Evolutionary conservation across 2,888 invertebrate genomes (phyloP), one percentile per base, ranked within the genome.

Genomic region (Pelosia muscerda): DNA sequence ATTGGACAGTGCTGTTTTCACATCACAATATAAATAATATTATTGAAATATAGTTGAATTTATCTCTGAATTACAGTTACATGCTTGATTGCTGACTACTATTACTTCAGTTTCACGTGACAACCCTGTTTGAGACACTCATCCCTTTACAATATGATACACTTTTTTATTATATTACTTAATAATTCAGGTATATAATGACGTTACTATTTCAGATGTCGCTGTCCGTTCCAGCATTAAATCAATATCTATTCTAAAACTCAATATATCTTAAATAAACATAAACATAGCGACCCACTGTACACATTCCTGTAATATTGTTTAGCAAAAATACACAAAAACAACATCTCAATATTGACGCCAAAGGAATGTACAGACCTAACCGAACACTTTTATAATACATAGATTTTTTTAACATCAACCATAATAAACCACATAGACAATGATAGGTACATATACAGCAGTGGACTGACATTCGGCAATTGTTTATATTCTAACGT

Each of bases 321-420:
- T 77, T 70, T 75, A 79, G 73, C 69, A 75, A 81, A 79, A 76
- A 74, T 75, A 78, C 68, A 74, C 69, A 78, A 69, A 56, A 65
- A 68, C 59, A 73, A 71, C 31, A 67, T 53, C 55, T 66, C 38
- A 63, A 67, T 68, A 70, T 66, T 49, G 70, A 71, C 59, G 68
- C 59, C 66, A 71, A 67, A 81, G 81, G 80, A 80, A 80, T 80
- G 80, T 80, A 73, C 8, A 54, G 73, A 74, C 69, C 59, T 72
- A 73, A 77, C 54, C 68, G 31, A 79, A 73, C 63, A 61, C 65
- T 49, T n/a, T 65, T 68, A 70, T 65, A 31, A 58, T 59, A 42
- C 65, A 66, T 62, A 69, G 10, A 56, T 70, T 56, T 68, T n/a
- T 69, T 64, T 26, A 72, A 79, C 65, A 73, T 66, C 65, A 62